Percentiles rank a stretch among this genome's conserved stretches.
These are phyloP conservation scores for Pseudotriccus pelzelni DNA, from an alignment of 2,797 vertebrate species.

Conservation along the genomic window DNA sequence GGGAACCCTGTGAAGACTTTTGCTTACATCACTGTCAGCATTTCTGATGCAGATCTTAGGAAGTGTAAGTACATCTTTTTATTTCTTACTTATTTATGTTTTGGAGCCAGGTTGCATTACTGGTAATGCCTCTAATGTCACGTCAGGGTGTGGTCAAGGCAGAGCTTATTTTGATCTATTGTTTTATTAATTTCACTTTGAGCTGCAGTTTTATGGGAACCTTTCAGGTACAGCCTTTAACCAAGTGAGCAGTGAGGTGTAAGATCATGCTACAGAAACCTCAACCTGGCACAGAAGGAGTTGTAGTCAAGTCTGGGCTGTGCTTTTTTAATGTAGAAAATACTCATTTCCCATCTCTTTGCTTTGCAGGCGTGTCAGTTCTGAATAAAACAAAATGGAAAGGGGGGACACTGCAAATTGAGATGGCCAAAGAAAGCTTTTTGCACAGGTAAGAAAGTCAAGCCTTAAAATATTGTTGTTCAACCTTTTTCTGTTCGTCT, in stretches of 20 bases:
- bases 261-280: neutral
- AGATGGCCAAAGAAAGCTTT: conserved; percentile 93
- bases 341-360: neutral
- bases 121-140: neutral
- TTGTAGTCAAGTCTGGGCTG: neutral
- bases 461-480: neutral
- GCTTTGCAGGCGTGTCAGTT: conserved; percentile 82
- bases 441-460: conserved; percentile 83
- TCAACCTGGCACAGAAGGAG: neutral
- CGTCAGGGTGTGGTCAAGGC: neutral
- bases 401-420: conserved; percentile 91
- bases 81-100: fast-evolving
- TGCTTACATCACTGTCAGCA: conserved; percentile 86
- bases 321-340: neutral
- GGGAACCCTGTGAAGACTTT: conserved; percentile 89
- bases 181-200: neutral
- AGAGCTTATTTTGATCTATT: neutral
- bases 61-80: conserved; percentile 81
- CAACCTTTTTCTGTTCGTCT: neutral
- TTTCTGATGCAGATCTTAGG: conserved; percentile 83
- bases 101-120: neutral
- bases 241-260: neutral
- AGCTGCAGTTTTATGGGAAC: neutral
- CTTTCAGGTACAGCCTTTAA: neutral
- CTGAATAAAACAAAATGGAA: conserved; percentile 96